Conservation (phyloP, 2,888 invertebrate species). For the Hypolimnas misippus region DNA sequence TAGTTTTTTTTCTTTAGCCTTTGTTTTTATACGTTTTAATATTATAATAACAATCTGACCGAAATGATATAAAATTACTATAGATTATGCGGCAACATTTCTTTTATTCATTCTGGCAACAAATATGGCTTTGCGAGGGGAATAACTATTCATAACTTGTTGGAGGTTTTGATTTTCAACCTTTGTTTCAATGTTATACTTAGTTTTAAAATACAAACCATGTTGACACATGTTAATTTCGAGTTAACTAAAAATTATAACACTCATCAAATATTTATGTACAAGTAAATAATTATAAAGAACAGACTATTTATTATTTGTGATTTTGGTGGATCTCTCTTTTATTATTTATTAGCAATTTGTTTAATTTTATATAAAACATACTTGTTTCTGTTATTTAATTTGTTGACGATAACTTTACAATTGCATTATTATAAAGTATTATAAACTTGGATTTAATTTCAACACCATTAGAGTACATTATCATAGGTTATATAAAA, state of each 20-base stretch:
- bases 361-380: too few relatives aligned
- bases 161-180: slow-evolving; percentile 30
- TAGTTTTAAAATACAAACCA: slow-evolving; percentile 18
- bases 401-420: too few relatives aligned
- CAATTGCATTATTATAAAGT: too few relatives aligned
- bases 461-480: too few relatives aligned
- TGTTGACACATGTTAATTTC: background rate
- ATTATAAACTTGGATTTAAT: too few relatives aligned
- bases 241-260: background rate
- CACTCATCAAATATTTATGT: too few relatives aligned
- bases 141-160: slow-evolving; percentile 35
- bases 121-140: slow-evolving; percentile 30
- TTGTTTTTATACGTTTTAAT: slow-evolving; percentile 12
- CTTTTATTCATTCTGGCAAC: slow-evolving; percentile 29
- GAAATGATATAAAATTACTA: slow-evolving; percentile 18
- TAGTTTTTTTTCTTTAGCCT: slow-evolving; percentile 4
- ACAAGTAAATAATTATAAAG: too few relatives aligned
- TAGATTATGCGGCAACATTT: slow-evolving; percentile 6
- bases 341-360: too few relatives aligned
- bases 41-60: slow-evolving; percentile 3
- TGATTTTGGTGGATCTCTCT: too few relatives aligned
- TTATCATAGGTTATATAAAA: too few relatives aligned
- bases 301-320: too few relatives aligned
- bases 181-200: slow-evolving; percentile 28
- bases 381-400: too few relatives aligned